Percentiles rank a stretch among this genome's conserved stretches.
phyloP scores from a whole-genome alignment of 2,888 invertebrate species.

The Diploptera punctata region DNA sequence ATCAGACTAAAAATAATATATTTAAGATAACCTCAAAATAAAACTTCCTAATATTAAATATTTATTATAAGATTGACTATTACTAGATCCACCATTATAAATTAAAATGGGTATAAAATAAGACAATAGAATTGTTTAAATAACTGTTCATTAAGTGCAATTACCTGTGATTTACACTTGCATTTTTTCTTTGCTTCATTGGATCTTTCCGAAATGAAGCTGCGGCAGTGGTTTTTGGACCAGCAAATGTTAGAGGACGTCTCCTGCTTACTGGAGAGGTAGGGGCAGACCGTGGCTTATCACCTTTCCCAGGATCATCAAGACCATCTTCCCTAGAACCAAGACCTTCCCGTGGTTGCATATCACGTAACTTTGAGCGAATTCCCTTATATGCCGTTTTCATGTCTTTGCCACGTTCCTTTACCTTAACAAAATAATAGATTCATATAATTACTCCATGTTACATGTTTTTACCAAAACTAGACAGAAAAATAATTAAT shows the following conservation, averaged over 20 bases:
- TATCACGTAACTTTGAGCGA: slow-evolving; percentile 64
- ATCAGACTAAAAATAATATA: no score
- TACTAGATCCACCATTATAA: no score
- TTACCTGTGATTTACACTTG: slow-evolving; percentile 47
- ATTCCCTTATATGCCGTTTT: slow-evolving; percentile 81
- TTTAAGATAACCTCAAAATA: no score
- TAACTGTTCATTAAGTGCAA: no score
- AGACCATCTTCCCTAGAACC: slow-evolving; percentile 42
- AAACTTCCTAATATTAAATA: no score
- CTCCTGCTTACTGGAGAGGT: slow-evolving; percentile 68
- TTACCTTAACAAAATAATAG: slow-evolving; percentile 60
- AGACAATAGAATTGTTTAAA: no score
- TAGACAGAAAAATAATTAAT: no score
- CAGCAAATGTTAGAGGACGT: slow-evolving; percentile 55
- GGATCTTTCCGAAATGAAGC: slow-evolving; percentile 55
- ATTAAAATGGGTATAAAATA: no score
- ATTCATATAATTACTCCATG: no score
- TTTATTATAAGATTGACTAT: no score
- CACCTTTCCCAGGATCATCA: slow-evolving; percentile 36
- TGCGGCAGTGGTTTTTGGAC: slow-evolving; percentile 47
- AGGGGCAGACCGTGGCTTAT: slow-evolving; percentile 67
- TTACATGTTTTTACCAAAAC: no score
- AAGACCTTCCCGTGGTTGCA: slow-evolving; percentile 41
- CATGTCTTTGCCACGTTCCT: slow-evolving; percentile 76
- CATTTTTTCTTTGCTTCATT: slow-evolving; percentile 49